Base-by-base conservation (phyloP, 2,888 invertebrate species). In the Mythimna pallens region DNA sequence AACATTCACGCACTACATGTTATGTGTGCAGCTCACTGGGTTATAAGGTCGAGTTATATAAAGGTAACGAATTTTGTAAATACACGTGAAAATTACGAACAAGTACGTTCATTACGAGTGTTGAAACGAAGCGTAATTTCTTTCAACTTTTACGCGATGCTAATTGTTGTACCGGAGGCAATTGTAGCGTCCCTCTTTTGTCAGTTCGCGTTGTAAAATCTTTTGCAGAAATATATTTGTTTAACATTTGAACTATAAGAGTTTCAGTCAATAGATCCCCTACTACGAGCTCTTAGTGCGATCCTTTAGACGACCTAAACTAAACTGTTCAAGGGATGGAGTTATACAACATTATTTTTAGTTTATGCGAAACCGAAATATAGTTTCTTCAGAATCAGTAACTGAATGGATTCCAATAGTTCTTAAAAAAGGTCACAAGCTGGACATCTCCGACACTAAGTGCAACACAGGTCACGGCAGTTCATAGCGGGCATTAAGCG, bases 1-100 rank as follows among this genome's bases (percentile, higher is more conserved):
- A 79, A 88, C 84, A 90, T 94, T 93, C 93, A 94, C 95, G 95
- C 94, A 94, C 94, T 91, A 92, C 83, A 94, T 93, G 90, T 88
- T 90, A 90, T 89, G 91, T 89, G 89, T 89, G 87, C 88, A 89
- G 90, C 88, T 89, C 89, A 93, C 86, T 94, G 86, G 95, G 94
- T 94, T 91, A 94, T 88, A 92, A 90, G 94, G 94, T 89, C 93
- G 84, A 83, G 88, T 93, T 94, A 93, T 88, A 90, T 92, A 93
- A 93, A 87, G 80, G 85, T 81, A 81, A 85, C 87, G 83, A 82
- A 85, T 86, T 89, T 87, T 89, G 88, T 86, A 86, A 89, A 89
- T 88, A 88, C 82, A 78, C 52, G 67, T 57, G 58, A 78, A 72
- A 65, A 68, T 78, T 36, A 72, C 57, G 34, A 63, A 78, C 67